phyloP scores from a whole-genome alignment of 2,113 vertebrate species.

The Esox niger region DNA sequence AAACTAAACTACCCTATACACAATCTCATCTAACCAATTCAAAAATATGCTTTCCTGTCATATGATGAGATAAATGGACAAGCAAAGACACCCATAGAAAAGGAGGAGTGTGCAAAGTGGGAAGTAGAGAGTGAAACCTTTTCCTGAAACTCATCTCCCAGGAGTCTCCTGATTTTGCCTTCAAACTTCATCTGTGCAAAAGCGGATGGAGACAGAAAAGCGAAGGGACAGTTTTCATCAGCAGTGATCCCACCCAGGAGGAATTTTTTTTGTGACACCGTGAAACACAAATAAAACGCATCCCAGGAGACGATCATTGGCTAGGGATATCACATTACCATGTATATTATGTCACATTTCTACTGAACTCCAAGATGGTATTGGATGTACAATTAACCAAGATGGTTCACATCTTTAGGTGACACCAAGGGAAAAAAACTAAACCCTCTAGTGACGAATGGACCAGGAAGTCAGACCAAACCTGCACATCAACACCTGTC shows the following conservation, averaged over 20 bases:
- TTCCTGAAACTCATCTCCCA: constrained; percentile 84
- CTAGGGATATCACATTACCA: background rate
- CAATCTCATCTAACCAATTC: too few species aligned
- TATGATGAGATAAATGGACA: background rate
- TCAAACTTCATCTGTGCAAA: constrained; percentile 78
- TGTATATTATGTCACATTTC: too few species aligned
- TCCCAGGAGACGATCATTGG: background rate
- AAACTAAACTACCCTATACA: too few species aligned
- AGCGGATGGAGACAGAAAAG: constrained; percentile 22
- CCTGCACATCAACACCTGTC: background rate
- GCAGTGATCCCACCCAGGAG: constrained; percentile 53
- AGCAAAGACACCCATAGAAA: constrained; percentile 19
- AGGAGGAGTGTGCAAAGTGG: constrained; percentile 2
- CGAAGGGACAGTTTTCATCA: constrained; percentile 47
- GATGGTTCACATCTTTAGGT: background rate
- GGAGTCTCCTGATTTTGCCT: constrained; percentile 77
- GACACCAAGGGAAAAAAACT: background rate
- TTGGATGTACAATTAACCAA: background rate
- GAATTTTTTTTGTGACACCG: background rate
- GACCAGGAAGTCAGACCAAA: too few species aligned
- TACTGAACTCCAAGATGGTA: background rate
- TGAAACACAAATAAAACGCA: background rate
- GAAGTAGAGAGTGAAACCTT: constrained; percentile 68
- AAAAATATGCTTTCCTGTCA: background rate
- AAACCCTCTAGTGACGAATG: background rate